These are phyloP conservation scores for Apis dorsata DNA, from an alignment of 1,140 invertebrate genomes.

Conservation along the genomic window DNA sequence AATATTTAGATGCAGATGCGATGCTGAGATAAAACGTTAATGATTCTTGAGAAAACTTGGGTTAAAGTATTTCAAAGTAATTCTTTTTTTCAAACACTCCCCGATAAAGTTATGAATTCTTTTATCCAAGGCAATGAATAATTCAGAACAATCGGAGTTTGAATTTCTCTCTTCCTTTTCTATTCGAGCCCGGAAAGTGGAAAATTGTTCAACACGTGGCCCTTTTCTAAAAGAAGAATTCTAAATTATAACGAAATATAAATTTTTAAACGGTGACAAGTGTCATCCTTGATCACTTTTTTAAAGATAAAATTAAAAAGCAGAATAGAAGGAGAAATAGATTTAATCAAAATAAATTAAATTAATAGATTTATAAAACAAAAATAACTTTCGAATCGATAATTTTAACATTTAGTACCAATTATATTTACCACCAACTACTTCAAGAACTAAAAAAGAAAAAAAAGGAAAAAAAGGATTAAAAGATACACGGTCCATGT, in stretches of 20 bases:
- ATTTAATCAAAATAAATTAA: too few relatives aligned
- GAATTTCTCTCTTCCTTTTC: not conserved
- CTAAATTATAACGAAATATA: too few relatives aligned
- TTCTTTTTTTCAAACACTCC: not conserved
- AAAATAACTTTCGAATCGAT: too few relatives aligned
- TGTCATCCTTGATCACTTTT: too few relatives aligned
- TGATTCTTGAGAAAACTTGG: not conserved
- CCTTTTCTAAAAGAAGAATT: not conserved
- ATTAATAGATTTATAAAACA: too few relatives aligned
- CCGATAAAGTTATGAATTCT: constrained; percentile 23
- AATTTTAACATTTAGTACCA: too few relatives aligned
- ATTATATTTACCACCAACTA: too few relatives aligned
- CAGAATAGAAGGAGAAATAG: too few relatives aligned
- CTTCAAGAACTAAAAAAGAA: not conserved
- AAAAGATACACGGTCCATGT: not conserved
- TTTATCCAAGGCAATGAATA: not conserved
- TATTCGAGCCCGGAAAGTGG: not conserved
- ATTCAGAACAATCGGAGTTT: constrained; percentile 1
- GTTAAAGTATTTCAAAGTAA: constrained; percentile 18
- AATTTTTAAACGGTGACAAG: too few relatives aligned
- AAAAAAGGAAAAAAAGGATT: not conserved
- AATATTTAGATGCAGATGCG: constrained; percentile 27
- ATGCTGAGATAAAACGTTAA: constrained; percentile 10
- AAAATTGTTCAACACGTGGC: not conserved
- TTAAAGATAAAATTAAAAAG: too few relatives aligned